These are phyloP conservation scores for Netelia inedita DNA, from an alignment of 2,888 invertebrate species.

Conservation along the genomic window DNA sequence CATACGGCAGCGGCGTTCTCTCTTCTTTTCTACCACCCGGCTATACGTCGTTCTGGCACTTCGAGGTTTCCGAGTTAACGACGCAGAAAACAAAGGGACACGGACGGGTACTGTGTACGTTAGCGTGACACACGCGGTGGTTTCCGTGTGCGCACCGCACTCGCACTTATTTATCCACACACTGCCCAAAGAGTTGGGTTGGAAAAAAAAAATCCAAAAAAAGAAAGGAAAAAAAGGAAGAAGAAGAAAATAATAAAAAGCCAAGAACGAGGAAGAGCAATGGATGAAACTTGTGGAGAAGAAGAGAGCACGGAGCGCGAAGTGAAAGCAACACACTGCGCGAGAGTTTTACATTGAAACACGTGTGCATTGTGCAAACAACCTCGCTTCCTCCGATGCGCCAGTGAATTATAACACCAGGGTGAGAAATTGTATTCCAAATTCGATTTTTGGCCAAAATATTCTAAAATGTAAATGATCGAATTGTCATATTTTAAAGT, in stretches of 20 bases:
- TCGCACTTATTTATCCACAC: constrained; percentile 8
- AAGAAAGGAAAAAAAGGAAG: not conserved
- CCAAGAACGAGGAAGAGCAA: constrained; percentile 21
- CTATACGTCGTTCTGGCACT: constrained; percentile 46
- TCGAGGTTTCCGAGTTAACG: constrained; percentile 55
- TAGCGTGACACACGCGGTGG: constrained; percentile 19
- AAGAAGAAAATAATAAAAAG: not conserved
- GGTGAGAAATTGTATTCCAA: not conserved
- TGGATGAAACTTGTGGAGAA: constrained; percentile 21
- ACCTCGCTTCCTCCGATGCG: constrained; percentile 74
- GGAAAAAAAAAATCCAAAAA: constrained; percentile 16
- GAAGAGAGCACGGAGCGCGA: not conserved
- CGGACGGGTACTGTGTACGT: constrained; percentile 42
- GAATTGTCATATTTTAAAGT: too few species aligned
- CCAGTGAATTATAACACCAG: constrained; percentile 71
- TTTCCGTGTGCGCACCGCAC: constrained; percentile 16
- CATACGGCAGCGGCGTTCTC: not conserved
- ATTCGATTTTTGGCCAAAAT: not conserved
- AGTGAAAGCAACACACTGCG: constrained; percentile 6
- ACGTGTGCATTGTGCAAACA: constrained; percentile 75
- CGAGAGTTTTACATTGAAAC: constrained; percentile 35
- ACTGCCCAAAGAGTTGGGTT: constrained; percentile 25
- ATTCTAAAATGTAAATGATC: not conserved
- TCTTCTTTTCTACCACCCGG: constrained; percentile 20
- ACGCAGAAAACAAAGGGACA: constrained; percentile 64